Evolutionary conservation across 1,140 invertebrate genomes (phyloP).

Genomic region (Acromyrmex echinatior): DNA sequence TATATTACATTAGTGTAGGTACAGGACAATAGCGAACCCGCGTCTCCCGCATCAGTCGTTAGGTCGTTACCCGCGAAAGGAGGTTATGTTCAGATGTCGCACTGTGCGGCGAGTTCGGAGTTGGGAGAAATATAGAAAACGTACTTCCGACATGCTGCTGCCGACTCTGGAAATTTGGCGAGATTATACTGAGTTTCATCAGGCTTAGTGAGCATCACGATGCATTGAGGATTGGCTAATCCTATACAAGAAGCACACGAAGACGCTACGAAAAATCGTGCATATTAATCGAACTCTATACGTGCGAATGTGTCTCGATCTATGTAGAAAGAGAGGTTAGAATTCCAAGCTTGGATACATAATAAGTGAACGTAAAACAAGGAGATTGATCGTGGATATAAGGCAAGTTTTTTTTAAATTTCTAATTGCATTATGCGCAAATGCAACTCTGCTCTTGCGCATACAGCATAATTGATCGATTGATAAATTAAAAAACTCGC

Average conservation of each 20-base stretch:
- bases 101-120: neutral
- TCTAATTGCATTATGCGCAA: too few species aligned
- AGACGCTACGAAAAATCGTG: neutral
- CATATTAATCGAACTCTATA: neutral
- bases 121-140: neutral
- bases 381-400: neutral
- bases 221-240: neutral
- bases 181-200: neutral
- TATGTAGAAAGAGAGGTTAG: neutral
- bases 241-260: neutral
- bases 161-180: too few species aligned
- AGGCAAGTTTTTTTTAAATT: too few species aligned
- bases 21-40: too few species aligned
- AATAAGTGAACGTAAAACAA: neutral
- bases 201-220: neutral
- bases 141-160: neutral
- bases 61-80: neutral
- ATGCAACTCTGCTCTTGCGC: too few species aligned
- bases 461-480: too few species aligned
- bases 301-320: neutral
- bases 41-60: too few species aligned
- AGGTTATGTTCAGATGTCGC: neutral
- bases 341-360: neutral
- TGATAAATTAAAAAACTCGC: too few species aligned
- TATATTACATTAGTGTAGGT: too few species aligned